These are phyloP conservation scores for Apocheima hispidaria DNA, from an alignment of 2,888 invertebrate genomes.

Conservation along the genomic window DNA sequence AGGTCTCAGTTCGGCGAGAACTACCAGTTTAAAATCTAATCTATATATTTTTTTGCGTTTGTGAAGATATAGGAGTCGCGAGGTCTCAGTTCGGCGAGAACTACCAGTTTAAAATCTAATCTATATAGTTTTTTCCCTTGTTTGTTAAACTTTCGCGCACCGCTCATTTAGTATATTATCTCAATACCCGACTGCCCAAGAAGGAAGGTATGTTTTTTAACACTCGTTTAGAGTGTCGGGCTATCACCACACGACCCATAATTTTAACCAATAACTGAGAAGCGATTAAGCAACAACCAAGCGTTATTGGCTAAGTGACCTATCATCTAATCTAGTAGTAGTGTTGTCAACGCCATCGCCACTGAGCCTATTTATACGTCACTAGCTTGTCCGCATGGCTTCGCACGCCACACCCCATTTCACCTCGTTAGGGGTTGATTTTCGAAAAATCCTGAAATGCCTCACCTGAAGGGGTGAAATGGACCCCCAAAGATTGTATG, in stretches of 20 bases:
- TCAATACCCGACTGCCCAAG: neutral
- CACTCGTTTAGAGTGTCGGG: neutral
- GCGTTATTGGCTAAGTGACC: constrained; percentile 1
- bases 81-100: too few relatives aligned
- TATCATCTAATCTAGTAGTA: neutral
- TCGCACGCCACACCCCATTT: too few relatives aligned
- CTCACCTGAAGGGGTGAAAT: too few relatives aligned
- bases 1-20: too few relatives aligned
- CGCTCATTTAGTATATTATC: neutral
- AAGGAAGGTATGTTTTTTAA: neutral
- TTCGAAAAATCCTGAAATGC: too few relatives aligned
- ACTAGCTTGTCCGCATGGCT: too few relatives aligned
- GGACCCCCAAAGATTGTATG: too few relatives aligned
- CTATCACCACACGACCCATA: neutral
- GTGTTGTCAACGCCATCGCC: neutral
- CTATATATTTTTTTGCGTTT: too few relatives aligned
- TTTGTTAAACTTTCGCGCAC: neutral
- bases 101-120: neutral
- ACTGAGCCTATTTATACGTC: neutral
- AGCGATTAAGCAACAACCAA: neutral
- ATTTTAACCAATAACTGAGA: neutral
- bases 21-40: too few relatives aligned
- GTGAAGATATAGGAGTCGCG: too few relatives aligned
- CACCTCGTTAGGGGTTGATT: too few relatives aligned
- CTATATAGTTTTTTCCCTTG: neutral